Base-by-base conservation (phyloP, 2,113 vertebrate species). In the Gorilla gorilla region DNA sequence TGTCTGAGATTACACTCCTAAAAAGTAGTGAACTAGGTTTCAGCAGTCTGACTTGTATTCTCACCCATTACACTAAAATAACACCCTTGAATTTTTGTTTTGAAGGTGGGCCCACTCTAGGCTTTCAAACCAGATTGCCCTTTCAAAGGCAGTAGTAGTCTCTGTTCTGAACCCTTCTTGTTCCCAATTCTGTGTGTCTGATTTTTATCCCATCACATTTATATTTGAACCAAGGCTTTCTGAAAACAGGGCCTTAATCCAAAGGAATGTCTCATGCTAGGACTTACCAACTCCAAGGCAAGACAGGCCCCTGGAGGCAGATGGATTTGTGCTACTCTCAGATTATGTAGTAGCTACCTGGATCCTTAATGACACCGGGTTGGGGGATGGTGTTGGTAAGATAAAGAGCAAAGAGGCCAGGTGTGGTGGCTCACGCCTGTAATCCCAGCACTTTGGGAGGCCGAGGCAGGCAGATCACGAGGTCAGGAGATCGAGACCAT, bases 201-300 rank as follows among this genome's bases (percentile, higher is more conserved):
- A 93, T 73, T 94, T 85, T 45, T 82, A 27, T 83, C 14, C 35
- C 25, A 84, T 90, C n/a, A 93, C 17, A 50, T 96, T 89, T 96
- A 93, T 59, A 92, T 92, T n/a, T 96, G 75, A 97, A 93, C 27
- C 52, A 89, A 50, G 86, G 22, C 55, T 97, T 97, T 95, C 92
- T 93, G 48, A 89, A 93, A 86, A 86, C 8, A 91, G 45, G 76
- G 27, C 43, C 25, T 90, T 89, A 94, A 88, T 88, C n/a, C 88
- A 88, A 93, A 92, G 35, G 4, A 96, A 70, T 81, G 18, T 87
- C 72, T 96, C 61, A 25, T 75, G 30, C 22, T 61, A 50, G 79
- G 59, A 96, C 40, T 96, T 66, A 79, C 7, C 45, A 83, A 5
- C 84, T 25, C 84, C 20, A 32, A 20, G 45, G 59, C 57, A 81